Conservation (phyloP, 2,888 invertebrate species). For the Cosmorhoe ocellata region DNA sequence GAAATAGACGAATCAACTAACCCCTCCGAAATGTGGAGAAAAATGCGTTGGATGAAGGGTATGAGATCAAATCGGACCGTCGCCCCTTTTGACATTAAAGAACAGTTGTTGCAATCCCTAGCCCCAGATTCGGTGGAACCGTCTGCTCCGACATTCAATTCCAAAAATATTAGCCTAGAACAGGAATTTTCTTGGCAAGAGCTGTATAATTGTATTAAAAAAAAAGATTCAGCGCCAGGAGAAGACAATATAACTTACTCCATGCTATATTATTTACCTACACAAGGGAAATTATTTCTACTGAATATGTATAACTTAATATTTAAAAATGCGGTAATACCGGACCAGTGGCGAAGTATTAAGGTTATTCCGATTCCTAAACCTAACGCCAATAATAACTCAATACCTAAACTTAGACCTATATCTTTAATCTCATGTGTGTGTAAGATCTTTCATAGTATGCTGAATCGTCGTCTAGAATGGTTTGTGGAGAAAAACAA, state of each 20-base stretch:
- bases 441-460: background rate
- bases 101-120: background rate
- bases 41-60: background rate
- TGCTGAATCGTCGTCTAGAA: background rate
- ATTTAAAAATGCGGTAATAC: background rate
- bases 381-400: background rate
- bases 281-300: background rate
- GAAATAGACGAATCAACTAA: background rate
- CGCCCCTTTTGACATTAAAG: background rate
- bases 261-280: background rate
- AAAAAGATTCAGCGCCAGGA: background rate
- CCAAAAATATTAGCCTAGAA: background rate
- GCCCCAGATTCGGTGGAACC: background rate
- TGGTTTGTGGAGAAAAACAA: background rate
- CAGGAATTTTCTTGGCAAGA: background rate
- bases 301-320: background rate
- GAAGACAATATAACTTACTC: background rate
- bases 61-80: background rate
- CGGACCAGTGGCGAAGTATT: background rate
- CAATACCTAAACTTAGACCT: background rate
- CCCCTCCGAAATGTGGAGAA: background rate
- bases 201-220: background rate
- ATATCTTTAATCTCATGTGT: background rate
- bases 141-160: background rate
- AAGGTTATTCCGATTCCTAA: background rate